Evolutionary conservation across 2,888 invertebrate genomes (phyloP), one percentile per base, ranked within the genome.

Genomic region (Drosophila koepferae): DNA sequence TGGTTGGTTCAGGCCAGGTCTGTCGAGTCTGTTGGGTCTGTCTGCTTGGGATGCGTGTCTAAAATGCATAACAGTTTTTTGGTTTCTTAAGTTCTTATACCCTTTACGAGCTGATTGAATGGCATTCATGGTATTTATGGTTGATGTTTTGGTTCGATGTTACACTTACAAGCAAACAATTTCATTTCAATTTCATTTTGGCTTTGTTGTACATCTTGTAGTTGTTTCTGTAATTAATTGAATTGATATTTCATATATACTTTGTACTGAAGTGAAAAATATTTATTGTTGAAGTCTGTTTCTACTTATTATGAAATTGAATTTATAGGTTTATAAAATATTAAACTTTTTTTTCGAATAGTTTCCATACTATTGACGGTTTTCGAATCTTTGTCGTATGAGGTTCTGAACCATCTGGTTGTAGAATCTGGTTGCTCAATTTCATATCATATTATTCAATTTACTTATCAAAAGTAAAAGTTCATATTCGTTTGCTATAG

Each of bases 61-160:
- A 65, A 81, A 85, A 75, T 68, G 68, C 80, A 82, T 79, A 74
- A 84, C 55, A 63, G 61, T 60, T 78, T 79, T 79, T 79, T 20
- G 20, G 48, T 43, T n/a, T 51, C 51, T 51, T 36, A 36, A 51
- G 12, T 61, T 55, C 41, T 28, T 23, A 44, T 44, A 51, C 46
- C 40, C 36, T 49, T 34, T 71, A 36, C 23, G 23, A 60, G 38
- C 38, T 18, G 14, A 48, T 48, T 48, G 28, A 60, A 59, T 38
- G 34, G 58, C 6, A 34, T 58, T 44, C 58, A 58, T 16, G 38
- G 34, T 16, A 58, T 36, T 56, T 56, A 43, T 14, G 16, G 14
- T 18, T 20, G 20, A 43, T 9, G 43, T 20, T 54, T 40, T 40
- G 10, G 6, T 0, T 40, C 54, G 5, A 55, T 28, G n/a, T 40